phyloP scores from a whole-genome alignment of 2,113 vertebrate genomes.

The Crotophaga sulcirostris region DNA sequence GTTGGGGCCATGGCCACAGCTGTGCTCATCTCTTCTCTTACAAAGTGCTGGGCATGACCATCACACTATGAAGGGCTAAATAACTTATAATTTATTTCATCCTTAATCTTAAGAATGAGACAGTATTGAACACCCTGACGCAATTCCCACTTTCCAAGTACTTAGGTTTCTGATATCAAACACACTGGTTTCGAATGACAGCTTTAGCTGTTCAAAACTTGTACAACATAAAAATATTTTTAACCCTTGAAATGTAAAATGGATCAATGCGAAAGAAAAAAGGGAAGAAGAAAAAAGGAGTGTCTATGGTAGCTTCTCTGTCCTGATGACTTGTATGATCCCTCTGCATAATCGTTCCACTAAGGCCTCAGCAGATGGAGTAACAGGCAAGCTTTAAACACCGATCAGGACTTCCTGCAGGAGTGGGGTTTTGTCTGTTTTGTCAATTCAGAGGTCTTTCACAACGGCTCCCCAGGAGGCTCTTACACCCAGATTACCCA shows the following conservation, averaged over 20 bases:
- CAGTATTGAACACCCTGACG: background rate
- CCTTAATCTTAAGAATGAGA: background rate
- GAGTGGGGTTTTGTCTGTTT: background rate
- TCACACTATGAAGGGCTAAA: background rate
- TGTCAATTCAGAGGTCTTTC: background rate
- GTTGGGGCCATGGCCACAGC: background rate
- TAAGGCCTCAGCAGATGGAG: conserved; percentile 10
- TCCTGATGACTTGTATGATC: background rate
- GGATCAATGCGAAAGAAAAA: background rate
- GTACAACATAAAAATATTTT: background rate
- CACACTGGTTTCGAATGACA: background rate
- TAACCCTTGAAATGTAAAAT: background rate
- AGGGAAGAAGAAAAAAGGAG: fast-evolving
- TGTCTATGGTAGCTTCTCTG: background rate
- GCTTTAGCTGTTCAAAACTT: background rate
- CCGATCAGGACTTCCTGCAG: background rate
- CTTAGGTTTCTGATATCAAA: background rate
- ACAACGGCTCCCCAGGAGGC: background rate
- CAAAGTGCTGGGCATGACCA: no score
- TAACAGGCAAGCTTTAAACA: background rate
- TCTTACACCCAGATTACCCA: background rate
- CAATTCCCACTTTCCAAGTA: background rate
- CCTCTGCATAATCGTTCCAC: background rate
- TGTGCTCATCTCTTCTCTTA: background rate
- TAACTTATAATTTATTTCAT: background rate